Conservation (phyloP, 2,888 invertebrate species). For the Nomada ferruginata region DNA sequence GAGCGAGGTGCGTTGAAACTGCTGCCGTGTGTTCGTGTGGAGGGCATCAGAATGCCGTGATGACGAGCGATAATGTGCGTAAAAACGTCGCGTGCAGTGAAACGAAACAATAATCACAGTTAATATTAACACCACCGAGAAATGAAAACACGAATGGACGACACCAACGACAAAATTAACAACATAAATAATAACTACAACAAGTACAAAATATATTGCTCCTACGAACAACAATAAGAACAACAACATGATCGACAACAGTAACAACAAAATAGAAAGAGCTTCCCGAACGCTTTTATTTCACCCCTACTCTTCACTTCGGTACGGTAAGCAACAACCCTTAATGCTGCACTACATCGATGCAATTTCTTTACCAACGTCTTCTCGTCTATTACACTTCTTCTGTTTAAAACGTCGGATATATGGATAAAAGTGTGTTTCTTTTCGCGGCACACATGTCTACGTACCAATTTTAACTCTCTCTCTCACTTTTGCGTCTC, state of each 20-base stretch:
- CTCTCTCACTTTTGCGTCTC: background rate
- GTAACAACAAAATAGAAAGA: conserved; percentile 39
- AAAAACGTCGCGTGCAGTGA: conserved; percentile 13
- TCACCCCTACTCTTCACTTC: conserved; percentile 70
- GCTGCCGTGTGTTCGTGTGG: background rate
- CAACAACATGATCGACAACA: conserved; percentile 59
- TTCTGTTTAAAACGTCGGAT: background rate
- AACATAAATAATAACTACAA: conserved; percentile 56
- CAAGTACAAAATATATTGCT: conserved; percentile 50
- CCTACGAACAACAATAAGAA: conserved; percentile 64
- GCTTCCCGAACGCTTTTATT: conserved; percentile 53
- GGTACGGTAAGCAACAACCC: conserved; percentile 77
- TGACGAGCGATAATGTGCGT: conserved; percentile 7
- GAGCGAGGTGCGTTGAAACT: background rate
- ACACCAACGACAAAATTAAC: conserved; percentile 57
- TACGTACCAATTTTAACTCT: conserved; percentile 21
- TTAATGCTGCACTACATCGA: conserved; percentile 64
- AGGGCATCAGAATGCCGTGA: conserved; percentile 3
- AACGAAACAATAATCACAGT: conserved; percentile 3
- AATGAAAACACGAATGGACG: conserved; percentile 70
- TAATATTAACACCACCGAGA: conserved; percentile 61
- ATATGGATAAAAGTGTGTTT: background rate
- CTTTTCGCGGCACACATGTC: too few species aligned
- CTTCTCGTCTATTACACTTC: conserved; percentile 32
- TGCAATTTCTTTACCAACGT: conserved; percentile 51